A percentile compares a stretch with the other conserved stretches of the same genome.
Conservation (phyloP, 1,140 invertebrate genomes). For the Acromyrmex heyeri region DNA sequence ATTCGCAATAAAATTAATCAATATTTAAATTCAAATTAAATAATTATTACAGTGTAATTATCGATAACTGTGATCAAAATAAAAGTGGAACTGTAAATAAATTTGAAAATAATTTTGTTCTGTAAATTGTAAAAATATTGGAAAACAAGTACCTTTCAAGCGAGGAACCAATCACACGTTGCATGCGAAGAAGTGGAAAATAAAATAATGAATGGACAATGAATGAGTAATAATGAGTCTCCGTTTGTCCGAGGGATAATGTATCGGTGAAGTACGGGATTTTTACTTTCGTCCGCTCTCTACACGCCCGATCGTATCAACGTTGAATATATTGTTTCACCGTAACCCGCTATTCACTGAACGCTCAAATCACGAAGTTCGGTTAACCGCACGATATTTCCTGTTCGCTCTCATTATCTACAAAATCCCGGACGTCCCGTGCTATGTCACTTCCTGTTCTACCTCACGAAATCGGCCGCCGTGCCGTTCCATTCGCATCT, state of each 20-base stretch:
- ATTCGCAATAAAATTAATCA: constrained; percentile 24
- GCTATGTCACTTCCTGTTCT: constrained; percentile 79
- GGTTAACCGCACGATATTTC: constrained; percentile 84
- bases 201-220: constrained; percentile 38
- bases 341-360: constrained; percentile 45
- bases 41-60: constrained; percentile 47
- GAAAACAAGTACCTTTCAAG: constrained; percentile 8
- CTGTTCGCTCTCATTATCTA: constrained; percentile 76
- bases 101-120: not conserved
- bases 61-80: constrained; percentile 29
- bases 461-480: constrained; percentile 67
- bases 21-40: constrained; percentile 11
- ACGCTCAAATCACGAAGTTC: constrained; percentile 70
- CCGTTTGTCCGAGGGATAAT: constrained; percentile 16
- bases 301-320: constrained; percentile 22
- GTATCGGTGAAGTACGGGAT: constrained; percentile 20
- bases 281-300: constrained; percentile 47
- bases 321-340: constrained; percentile 42
- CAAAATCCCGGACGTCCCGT: constrained; percentile 81
- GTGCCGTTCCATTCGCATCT: constrained; percentile 41
- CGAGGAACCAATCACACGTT: not conserved
- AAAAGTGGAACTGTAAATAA: constrained; percentile 8
- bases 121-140: constrained; percentile 24
- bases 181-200: not conserved
- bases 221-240: constrained; percentile 34